Evolutionary conservation across 2,797 vertebrate species (phyloP).

Genomic region (Enteromius afrohamiltoni): DNA sequence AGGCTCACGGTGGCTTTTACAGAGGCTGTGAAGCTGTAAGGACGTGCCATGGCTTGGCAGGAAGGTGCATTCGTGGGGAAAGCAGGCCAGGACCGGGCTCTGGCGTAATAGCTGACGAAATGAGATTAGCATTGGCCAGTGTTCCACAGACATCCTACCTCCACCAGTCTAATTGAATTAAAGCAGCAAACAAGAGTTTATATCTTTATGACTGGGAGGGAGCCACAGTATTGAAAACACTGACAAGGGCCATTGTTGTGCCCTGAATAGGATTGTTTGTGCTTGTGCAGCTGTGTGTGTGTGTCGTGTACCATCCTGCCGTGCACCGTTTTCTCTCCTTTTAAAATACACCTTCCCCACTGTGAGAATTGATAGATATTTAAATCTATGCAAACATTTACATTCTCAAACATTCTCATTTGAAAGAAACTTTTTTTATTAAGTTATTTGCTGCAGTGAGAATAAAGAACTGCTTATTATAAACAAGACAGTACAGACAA

Average conservation of each 20-base stretch:
- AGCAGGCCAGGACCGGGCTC: constrained; percentile 48
- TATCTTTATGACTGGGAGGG: constrained; percentile 59
- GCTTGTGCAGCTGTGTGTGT: not conserved
- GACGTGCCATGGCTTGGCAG: constrained; percentile 54
- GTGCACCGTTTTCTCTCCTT: not conserved
- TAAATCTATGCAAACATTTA: not conserved
- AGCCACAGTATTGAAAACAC: constrained; percentile 52
- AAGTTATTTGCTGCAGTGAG: not conserved
- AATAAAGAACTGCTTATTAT: constrained; percentile 3
- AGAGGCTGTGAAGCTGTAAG: constrained; percentile 34
- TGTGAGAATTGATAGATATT: constrained; percentile 11
- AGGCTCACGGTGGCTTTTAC: constrained; percentile 38
- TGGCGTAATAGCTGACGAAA: constrained; percentile 58
- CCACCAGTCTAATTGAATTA: constrained; percentile 62
- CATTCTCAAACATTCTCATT: not conserved
- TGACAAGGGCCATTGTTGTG: constrained; percentile 36
- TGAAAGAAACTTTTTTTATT: not conserved
- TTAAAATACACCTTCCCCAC: constrained; percentile 30
- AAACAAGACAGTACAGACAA: not conserved
- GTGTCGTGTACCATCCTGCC: not conserved
- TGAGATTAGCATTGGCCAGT: constrained; percentile 59
- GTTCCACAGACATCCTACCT: constrained; percentile 63
- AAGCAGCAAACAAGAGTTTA: constrained; percentile 61
- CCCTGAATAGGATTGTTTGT: constrained; percentile 27
- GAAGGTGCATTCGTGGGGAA: constrained; percentile 25